Evolutionary conservation across 2,888 invertebrate genomes (phyloP).

Genomic region (Pocota personata): DNA sequence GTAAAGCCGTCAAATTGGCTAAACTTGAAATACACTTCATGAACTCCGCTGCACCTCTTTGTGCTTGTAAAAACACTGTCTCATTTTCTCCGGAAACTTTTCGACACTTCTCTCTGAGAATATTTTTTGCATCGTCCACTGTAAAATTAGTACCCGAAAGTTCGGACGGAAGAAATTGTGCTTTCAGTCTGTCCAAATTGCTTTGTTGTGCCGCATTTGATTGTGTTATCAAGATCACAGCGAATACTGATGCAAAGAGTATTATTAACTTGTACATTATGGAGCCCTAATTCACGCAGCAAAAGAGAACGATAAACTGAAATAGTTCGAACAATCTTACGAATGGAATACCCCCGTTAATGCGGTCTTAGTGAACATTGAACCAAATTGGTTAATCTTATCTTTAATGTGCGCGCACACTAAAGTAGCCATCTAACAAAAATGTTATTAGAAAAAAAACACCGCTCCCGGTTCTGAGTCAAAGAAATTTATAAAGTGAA

Average conservation of each 20-base stretch:
- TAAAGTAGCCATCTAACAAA: not conserved
- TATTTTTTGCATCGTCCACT: slow-evolving; percentile 84
- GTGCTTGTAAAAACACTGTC: slow-evolving; percentile 83
- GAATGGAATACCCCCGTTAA: not conserved
- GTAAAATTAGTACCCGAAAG: slow-evolving; percentile 78
- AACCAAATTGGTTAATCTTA: slow-evolving; percentile 54
- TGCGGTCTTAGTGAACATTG: slow-evolving; percentile 42
- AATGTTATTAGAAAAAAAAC: not conserved
- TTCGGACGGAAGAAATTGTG: slow-evolving; percentile 79
- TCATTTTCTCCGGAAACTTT: slow-evolving; percentile 86
- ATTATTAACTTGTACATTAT: slow-evolving; percentile 48
- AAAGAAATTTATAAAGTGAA: slow-evolving; percentile 18
- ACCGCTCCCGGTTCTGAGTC: slow-evolving; percentile 1
- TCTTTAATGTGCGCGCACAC: slow-evolving; percentile 23
- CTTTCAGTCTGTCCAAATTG: slow-evolving; percentile 77
- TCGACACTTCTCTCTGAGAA: slow-evolving; percentile 87
- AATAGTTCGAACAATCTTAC: not conserved
- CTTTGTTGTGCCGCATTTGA: slow-evolving; percentile 53
- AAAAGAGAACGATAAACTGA: slow-evolving; percentile 17
- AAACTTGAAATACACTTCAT: slow-evolving; percentile 85
- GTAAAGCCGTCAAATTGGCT: slow-evolving; percentile 85
- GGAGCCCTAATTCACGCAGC: not conserved
- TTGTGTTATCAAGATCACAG: slow-evolving; percentile 20
- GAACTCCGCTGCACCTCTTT: slow-evolving; percentile 82
- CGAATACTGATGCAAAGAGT: slow-evolving; percentile 12